These are phyloP conservation scores for Anser cygnoides DNA, from an alignment of 2,113 vertebrate genomes.

Conservation along the genomic window DNA sequence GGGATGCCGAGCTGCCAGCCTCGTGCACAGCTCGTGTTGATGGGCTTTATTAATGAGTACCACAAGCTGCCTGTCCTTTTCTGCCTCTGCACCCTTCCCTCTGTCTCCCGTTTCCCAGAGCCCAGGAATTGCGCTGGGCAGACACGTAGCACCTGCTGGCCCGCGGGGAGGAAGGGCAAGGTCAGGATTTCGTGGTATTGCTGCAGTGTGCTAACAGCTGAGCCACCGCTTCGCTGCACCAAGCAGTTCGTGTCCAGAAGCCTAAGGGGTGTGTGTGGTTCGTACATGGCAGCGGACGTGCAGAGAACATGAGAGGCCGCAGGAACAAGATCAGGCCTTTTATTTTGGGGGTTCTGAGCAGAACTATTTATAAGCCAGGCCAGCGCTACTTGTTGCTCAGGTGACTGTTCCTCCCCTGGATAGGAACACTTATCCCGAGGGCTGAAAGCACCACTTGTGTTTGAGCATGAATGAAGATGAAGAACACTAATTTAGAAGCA, in stretches of 20 bases:
- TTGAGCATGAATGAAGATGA: not conserved
- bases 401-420: not conserved
- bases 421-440: not conserved
- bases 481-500: not conserved
- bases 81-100: not conserved
- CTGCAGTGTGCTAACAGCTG: not conserved
- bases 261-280: not conserved
- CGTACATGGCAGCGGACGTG: not conserved
- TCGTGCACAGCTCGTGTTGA: rapidly evolving
- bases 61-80: not conserved
- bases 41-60: not conserved
- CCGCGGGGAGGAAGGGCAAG: not conserved
- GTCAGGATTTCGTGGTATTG: not conserved
- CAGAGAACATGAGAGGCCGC: constrained; percentile 6
- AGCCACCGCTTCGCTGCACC: rapidly evolving
- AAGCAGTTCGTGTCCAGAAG: not conserved
- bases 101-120: not conserved
- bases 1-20: not conserved
- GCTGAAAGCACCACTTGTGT: not conserved
- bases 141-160: not conserved
- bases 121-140: not conserved
- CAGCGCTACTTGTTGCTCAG: not conserved
- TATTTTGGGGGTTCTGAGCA: not conserved
- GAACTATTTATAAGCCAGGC: constrained; percentile 5
- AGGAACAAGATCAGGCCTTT: constrained; percentile 1